Evolutionary conservation across 2,797 vertebrate species (phyloP).

Genomic region (Spinibarbus caldwelli): DNA sequence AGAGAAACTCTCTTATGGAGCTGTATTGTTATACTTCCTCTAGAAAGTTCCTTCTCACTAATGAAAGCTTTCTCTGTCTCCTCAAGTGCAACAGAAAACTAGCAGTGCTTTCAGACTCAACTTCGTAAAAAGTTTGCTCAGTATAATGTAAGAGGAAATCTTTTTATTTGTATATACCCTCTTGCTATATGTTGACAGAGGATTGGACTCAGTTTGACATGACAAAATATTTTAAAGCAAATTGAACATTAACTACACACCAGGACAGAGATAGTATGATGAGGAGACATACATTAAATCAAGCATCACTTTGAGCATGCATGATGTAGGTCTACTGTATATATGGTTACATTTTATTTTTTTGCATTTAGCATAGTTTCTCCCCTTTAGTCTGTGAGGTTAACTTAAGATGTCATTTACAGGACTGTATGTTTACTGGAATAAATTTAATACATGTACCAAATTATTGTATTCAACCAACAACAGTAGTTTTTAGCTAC

Average conservation of each 20-base stretch:
- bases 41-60: neutral
- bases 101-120: neutral
- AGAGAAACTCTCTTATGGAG: constrained; percentile 23
- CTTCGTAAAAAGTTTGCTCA: neutral
- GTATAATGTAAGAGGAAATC: neutral
- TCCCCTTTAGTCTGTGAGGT: no score
- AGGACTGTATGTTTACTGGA: no score
- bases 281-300: neutral
- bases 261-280: neutral
- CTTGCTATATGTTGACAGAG: neutral
- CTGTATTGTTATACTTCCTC: constrained; percentile 3
- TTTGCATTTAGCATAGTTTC: no score
- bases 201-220: neutral
- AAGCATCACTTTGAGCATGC: no score
- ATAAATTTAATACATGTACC: no score
- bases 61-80: neutral
- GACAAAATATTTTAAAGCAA: neutral
- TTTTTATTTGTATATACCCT: neutral
- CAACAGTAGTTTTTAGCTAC: no score
- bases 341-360: no score
- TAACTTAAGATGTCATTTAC: no score
- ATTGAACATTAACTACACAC: neutral
- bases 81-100: neutral
- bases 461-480: no score
- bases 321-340: no score